phyloP scores from a whole-genome alignment of 2,797 vertebrate genomes.

The Odontamblyopus rebecca region DNA sequence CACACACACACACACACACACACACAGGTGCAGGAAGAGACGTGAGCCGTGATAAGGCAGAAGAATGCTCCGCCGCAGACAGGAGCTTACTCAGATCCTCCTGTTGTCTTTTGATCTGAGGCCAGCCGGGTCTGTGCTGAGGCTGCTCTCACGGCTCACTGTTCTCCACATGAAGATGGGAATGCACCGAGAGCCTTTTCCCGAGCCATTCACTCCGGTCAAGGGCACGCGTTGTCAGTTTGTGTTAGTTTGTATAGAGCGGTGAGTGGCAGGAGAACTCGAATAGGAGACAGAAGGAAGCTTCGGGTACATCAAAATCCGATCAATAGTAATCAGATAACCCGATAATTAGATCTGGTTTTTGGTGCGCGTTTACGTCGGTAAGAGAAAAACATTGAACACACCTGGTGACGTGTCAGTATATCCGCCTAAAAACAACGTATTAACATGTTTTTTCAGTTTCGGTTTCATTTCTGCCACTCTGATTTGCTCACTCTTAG shows the following conservation, averaged over 20 bases:
- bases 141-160: conserved; percentile 17
- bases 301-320: no score
- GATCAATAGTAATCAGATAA: no score
- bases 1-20: background rate
- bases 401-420: no score
- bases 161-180: conserved; percentile 17
- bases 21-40: background rate
- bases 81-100: conserved; percentile 17
- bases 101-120: conserved; percentile 30
- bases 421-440: no score
- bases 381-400: no score
- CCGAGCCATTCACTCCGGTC: background rate
- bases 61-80: background rate
- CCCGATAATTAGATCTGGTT: no score
- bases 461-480: no score
- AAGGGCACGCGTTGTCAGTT: background rate
- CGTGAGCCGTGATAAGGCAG: conserved; percentile 1
- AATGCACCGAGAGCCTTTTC: background rate
- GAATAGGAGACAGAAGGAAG: background rate
- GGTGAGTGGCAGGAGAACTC: background rate
- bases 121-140: conserved; percentile 10
- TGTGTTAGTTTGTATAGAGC: background rate
- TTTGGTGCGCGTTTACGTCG: no score
- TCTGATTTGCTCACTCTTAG: no score
- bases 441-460: no score